Evolutionary conservation across 2,888 invertebrate genomes (phyloP), one percentile per base, ranked within the genome.

Genomic region (Mythimna impura): DNA sequence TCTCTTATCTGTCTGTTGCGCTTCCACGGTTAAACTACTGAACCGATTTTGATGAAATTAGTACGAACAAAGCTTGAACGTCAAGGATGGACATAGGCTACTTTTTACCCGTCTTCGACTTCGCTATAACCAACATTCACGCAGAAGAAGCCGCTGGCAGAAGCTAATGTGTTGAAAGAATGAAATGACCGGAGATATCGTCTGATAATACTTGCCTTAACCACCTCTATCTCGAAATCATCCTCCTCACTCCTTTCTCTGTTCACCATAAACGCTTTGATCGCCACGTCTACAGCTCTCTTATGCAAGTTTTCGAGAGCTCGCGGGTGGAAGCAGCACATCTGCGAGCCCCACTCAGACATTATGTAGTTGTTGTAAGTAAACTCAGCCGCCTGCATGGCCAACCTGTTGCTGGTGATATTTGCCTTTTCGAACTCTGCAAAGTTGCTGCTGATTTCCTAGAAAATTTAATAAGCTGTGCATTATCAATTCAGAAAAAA

Each of bases 351-450:
- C 86, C 86, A 84, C 67, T 68, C 85, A 1, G 71, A 68, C 9
- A 14, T 34, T 3, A 85, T 68, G 67, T 57, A 78, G 66, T 85
- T 85, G 52, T 84, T 73, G 71, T 85, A 87, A 8, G 75, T 77
- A 5, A 73, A 78, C 55, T 85, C 77, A 2, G 89, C 83, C 22
- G 79, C 78, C 40, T 84, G 81, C 75, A 84, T 77, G 14, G 67
- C 81, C n/a, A 67, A 30, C 14, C 73, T 68, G 76, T 88, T 90
- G 71, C 74, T 86, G 25, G 61, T 69, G 34, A 73, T 57, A 66
- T 90, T 90, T 22, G 43, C 62, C 6, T 67, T 72, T 64, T 73
- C 68, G 14, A 88, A 80, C 25, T 84, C 80, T 0, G 10, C 30
- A 30, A 61, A 84, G 68, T 65, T 62, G 1, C 61, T 55, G 17